These are phyloP conservation scores for Platorchestia sp. DNA, from an alignment of 1,140 invertebrate species.

Conservation along the genomic window DNA sequence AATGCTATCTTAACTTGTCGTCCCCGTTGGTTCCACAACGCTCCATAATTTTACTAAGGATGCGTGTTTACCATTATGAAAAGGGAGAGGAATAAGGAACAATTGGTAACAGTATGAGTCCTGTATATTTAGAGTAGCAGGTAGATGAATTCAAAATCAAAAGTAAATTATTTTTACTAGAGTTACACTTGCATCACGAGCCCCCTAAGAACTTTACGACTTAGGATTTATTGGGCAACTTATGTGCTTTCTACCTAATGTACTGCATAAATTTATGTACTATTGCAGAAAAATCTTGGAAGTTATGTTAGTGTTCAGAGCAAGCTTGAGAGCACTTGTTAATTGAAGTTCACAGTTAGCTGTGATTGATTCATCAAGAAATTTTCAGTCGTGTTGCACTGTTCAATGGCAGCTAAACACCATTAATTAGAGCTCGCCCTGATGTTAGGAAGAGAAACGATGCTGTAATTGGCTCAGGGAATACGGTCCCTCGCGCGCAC, in stretches of 20 bases:
- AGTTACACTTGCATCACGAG: background rate
- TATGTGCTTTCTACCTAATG: background rate
- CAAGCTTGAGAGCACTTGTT: background rate
- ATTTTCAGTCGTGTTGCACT: background rate
- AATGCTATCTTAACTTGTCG: too few relatives aligned
- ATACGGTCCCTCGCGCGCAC: background rate
- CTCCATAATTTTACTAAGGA: too few relatives aligned
- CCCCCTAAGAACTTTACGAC: background rate
- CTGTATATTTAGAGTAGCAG: too few relatives aligned
- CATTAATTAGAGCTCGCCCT: background rate
- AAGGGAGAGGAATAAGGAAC: too few relatives aligned
- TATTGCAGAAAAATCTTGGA: background rate
- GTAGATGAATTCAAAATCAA: too few relatives aligned
- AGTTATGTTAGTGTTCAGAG: background rate
- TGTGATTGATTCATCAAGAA: background rate
- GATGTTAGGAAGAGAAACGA: background rate
- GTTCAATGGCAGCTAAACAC: background rate
- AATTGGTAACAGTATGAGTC: too few relatives aligned
- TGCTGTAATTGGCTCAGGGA: background rate
- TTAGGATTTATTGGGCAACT: background rate
- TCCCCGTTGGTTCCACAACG: too few relatives aligned
- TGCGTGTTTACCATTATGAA: too few relatives aligned
- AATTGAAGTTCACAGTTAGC: background rate
- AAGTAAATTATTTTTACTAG: too few relatives aligned
- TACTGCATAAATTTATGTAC: background rate